These are phyloP conservation scores for Papilio gigon DNA, from an alignment of 2,888 invertebrate species.

Conservation along the genomic window DNA sequence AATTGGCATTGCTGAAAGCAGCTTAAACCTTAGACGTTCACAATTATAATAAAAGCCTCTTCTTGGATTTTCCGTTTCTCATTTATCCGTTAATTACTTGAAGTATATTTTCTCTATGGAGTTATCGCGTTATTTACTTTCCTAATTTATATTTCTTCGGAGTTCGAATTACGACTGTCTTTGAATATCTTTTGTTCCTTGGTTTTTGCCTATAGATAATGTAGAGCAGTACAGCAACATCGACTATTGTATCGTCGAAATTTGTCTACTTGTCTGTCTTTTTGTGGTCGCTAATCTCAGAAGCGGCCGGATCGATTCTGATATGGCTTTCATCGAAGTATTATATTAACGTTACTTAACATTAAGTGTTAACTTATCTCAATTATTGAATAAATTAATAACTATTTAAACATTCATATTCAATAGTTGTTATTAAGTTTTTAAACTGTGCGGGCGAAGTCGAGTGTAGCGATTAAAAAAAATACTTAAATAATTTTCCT, in stretches of 20 bases:
- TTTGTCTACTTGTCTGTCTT: not conserved
- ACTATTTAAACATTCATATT: too few species aligned
- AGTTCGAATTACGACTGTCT: not conserved
- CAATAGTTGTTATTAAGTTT: too few species aligned
- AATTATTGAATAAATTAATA: too few species aligned
- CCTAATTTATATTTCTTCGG: conserved; percentile 3
- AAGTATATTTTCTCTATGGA: conserved; percentile 16
- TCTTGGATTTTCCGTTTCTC: conserved; percentile 18
- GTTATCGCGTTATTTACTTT: conserved; percentile 17
- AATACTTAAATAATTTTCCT: too few species aligned
- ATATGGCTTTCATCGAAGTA: not conserved
- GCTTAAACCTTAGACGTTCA: conserved; percentile 28
- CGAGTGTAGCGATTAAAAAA: too few species aligned
- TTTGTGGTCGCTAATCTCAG: not conserved
- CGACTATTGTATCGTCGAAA: too few species aligned
- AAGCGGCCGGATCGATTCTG: not conserved
- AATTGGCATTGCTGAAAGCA: conserved; percentile 26
- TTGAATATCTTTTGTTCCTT: not conserved
- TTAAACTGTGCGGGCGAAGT: too few species aligned
- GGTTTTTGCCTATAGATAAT: not conserved
- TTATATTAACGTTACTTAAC: not conserved
- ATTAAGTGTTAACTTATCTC: too few species aligned
- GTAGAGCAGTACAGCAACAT: too few species aligned
- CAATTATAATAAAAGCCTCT: conserved; percentile 22
- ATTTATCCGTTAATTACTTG: conserved; percentile 23